Evolutionary conservation across 2,113 vertebrate genomes (phyloP), one percentile per base, ranked within the genome.

Genomic region (Alouatta palliata): DNA sequence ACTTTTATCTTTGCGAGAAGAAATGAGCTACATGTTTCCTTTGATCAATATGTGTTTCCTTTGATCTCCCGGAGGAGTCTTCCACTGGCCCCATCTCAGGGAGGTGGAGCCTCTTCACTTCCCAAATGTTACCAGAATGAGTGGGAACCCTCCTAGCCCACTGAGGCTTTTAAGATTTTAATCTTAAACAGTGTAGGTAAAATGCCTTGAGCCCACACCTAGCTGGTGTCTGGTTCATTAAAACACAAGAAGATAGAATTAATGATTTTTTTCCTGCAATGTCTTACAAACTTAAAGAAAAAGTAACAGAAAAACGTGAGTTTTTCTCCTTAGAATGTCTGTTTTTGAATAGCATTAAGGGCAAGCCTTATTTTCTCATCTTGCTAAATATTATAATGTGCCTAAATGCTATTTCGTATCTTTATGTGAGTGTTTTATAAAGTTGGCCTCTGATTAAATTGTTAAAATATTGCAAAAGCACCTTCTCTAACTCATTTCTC

Each of bases 181-280:
- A 64, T 79, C 37, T 82, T 71, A 37, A 91, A 83, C 43, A 30
- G 35, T 25, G 3, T 5, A 49, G 13, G 13, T 66, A 85, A 91
- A 92, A 82, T 37, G 19, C 56, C 45, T 83, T 9, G 3, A 76
- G 25, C 21, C 5, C 5, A 0, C 7, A 8, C 30, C 64, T 40
- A 75, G n/a, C 32, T 56, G 27, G 35, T 23, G 9, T 73, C 56
- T 43, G 3, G 8, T 47, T 90, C 25, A 71, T 64, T 81, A 47
- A 80, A 90, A 91, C 54, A 35, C 21, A 92, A 47, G 43, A 43
- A 73, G 35, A 16, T 3, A 25, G 8, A 21, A 87, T 23, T 68
- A 32, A 76, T 88, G 27, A 76, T 91, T 95, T 93, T 91, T 47
- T 94, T 89, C 56, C 73, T 85, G 35, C 27, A 66, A n/a, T 35